Evolutionary conservation across 2,113 vertebrate genomes (phyloP), one percentile per base, ranked within the genome.

Genomic region (Rhinolophus ferrumequinum): DNA sequence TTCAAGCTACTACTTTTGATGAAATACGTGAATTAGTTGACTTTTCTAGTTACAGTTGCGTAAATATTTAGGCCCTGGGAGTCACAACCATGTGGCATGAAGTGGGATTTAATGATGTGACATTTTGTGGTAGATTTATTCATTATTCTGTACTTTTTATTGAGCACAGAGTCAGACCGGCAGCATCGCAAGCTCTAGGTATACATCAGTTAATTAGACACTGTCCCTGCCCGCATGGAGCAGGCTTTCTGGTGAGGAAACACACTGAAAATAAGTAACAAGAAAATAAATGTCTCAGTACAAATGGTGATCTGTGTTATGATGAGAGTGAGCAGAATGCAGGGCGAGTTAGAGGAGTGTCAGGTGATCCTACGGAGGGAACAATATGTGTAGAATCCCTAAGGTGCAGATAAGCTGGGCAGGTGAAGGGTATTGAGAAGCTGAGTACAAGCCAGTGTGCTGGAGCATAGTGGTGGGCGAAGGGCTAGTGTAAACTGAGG

Each of bases 1-100:
- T 97, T 87, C 30, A 76, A 81, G 33, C 9, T 72, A 60, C 18
- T 19, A 21, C 77, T 70, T 89, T 93, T 60, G 41, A 52, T 85
- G 18, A 8, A 77, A 64, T 91, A 58, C 64, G 75, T 92, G 67
- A 87, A 47, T 82, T 79, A 60, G 44, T 76, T 81, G 44, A 58
- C 88, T 83, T 95, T 95, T 80, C 41, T 70, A 76, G 7, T 52
- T 94, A 41, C 0, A 21, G 2, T 72, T 76, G 18, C 33, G 64
- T 96, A 58, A 80, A 69, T 62, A 62, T 56, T 85, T n/a, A 91
- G 33, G 26, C 19, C 11, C 24, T 69, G 30, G 26, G 18, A 66
- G 38, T 84, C 52, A 81, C 16, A 79, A 19, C 12, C n/a, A 79
- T 44, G 15, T 62, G 60, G 22, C n/a, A 73, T 35, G 35, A 93